Conservation (phyloP, 2,888 invertebrate genomes). For the Tenthredo scrophulariae region DNA sequence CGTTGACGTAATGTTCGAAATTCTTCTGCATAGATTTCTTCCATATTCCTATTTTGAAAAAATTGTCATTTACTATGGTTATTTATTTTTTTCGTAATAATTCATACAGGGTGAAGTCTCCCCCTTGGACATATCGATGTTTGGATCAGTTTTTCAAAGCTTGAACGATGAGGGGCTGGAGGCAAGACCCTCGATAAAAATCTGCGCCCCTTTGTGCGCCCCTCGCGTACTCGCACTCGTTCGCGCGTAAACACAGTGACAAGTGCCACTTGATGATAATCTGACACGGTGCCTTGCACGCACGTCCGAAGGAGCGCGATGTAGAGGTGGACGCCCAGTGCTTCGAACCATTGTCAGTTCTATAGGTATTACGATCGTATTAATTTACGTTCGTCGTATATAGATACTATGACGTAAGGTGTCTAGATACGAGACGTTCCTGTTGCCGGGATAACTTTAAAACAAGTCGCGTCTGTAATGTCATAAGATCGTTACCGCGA, state of each 20-base stretch:
- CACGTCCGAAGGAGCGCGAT: slow-evolving; percentile 38
- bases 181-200: slow-evolving; percentile 49
- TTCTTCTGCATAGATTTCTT: not conserved
- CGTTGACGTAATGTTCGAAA: too few relatives aligned
- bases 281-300: slow-evolving; percentile 50
- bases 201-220: slow-evolving; percentile 50
- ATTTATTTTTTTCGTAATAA: not conserved
- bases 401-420: not conserved
- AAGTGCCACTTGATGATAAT: slow-evolving; percentile 52
- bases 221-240: slow-evolving; percentile 50
- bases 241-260: slow-evolving; percentile 52
- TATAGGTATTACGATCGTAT: not conserved
- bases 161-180: slow-evolving; percentile 14
- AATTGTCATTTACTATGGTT: not conserved
- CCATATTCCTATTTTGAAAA: not conserved
- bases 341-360: slow-evolving; percentile 16
- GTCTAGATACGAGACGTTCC: not conserved
- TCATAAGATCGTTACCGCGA: too few relatives aligned
- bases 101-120: not conserved
- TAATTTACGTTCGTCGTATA: slow-evolving; percentile 6
- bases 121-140: slow-evolving; percentile 3
- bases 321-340: slow-evolving; percentile 6
- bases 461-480: not conserved
- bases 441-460: not conserved
- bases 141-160: slow-evolving; percentile 1